These are phyloP conservation scores for Chironomus tepperi DNA, from an alignment of 1,140 invertebrate species.

Conservation along the genomic window DNA sequence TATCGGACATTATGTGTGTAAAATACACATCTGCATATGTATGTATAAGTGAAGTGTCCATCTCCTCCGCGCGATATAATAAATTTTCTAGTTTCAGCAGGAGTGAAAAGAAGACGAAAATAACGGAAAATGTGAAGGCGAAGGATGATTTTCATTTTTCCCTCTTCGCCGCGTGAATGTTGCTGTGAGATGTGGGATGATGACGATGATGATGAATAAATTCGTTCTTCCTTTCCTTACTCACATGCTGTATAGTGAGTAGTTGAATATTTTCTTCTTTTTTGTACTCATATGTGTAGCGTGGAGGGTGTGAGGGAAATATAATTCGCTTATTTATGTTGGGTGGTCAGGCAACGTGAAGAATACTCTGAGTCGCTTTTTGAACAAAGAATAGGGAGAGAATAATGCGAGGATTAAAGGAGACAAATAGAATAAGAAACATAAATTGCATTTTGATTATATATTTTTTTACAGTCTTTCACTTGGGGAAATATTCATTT, in stretches of 20 bases:
- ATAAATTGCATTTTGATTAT: too few relatives aligned
- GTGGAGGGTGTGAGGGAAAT: not conserved
- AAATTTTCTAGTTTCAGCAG: not conserved
- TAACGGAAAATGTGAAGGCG: not conserved
- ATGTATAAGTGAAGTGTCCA: not conserved
- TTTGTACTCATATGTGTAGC: too few relatives aligned
- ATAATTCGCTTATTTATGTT: not conserved
- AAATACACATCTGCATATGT: not conserved
- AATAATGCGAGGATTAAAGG: not conserved
- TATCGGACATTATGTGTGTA: not conserved
- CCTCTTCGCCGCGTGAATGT: slow-evolving; percentile 1
- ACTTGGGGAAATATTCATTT: too few relatives aligned
- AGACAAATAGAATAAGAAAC: not conserved
- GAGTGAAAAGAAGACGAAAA: not conserved
- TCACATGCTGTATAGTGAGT: not conserved
- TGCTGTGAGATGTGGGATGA: not conserved
- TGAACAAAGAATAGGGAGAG: not conserved
- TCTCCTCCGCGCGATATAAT: not conserved
- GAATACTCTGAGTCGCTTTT: not conserved
- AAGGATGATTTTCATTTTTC: slow-evolving; percentile 14
- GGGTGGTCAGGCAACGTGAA: not conserved
- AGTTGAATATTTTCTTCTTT: too few relatives aligned
- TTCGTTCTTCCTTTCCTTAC: too few relatives aligned
- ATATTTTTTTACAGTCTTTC: too few relatives aligned
- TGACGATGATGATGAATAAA: not conserved